Conservation (phyloP, 2,888 invertebrate genomes). For the Scaptomyza polygonia region DNA sequence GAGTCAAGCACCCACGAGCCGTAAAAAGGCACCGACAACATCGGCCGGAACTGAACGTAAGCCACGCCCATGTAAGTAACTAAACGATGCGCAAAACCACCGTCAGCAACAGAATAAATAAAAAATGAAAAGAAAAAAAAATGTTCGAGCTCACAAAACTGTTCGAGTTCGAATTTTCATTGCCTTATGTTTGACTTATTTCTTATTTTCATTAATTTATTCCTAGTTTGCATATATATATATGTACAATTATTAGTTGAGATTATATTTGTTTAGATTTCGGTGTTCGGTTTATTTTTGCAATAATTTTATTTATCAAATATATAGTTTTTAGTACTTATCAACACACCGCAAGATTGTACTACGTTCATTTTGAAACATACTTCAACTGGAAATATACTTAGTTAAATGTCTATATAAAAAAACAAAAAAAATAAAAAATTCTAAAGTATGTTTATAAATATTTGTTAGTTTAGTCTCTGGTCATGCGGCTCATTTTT, state of each 20-base stretch:
- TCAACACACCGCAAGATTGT: conserved; percentile 52
- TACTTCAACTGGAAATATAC: conserved; percentile 56
- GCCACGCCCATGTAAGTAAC: conserved; percentile 89
- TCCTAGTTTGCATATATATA: conserved; percentile 57
- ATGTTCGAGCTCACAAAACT: conserved; percentile 32
- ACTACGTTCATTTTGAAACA: conserved; percentile 50
- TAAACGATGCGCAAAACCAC: conserved; percentile 53
- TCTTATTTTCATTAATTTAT: conserved; percentile 41
- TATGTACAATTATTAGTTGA: conserved; percentile 21
- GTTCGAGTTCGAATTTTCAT: conserved; percentile 42
- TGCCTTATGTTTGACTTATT: conserved; percentile 37
- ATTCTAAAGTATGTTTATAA: conserved; percentile 27
- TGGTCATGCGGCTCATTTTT: conserved; percentile 63
- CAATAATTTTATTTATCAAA: conserved; percentile 35
- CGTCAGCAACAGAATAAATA: conserved; percentile 29
- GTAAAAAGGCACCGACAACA: conserved; percentile 86
- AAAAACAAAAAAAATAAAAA: conserved; percentile 28
- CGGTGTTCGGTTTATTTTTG: conserved; percentile 55
- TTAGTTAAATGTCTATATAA: conserved; percentile 64
- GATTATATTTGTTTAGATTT: conserved; percentile 36
- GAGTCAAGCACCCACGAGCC: conserved; percentile 84
- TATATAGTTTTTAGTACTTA: conserved; percentile 74
- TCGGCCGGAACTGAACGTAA: conserved; percentile 86
- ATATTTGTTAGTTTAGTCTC: conserved; percentile 72
- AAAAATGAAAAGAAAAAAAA: conserved; percentile 17